phyloP scores from a whole-genome alignment of 2,113 vertebrate species.

The Cnemophilus loriae region DNA sequence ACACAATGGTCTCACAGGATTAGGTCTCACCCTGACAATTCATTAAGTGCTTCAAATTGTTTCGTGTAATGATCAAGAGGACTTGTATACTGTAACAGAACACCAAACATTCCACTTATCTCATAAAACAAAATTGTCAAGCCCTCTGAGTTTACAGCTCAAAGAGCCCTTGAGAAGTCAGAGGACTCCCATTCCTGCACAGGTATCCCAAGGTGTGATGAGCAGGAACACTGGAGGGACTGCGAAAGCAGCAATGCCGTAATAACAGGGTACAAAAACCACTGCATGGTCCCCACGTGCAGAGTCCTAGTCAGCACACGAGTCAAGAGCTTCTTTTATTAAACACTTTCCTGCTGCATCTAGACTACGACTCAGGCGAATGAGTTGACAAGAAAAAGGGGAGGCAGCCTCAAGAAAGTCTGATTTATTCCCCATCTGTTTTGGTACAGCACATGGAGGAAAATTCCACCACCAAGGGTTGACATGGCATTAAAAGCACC shows the following conservation, averaged over 20 bases:
- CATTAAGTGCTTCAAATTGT: background rate
- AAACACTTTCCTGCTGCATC: background rate
- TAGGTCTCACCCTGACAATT: background rate
- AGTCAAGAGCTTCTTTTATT: background rate
- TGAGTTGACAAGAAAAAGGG: background rate
- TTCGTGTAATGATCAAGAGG: background rate
- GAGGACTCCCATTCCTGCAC: background rate
- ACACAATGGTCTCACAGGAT: background rate
- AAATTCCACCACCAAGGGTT: background rate
- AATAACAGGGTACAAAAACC: background rate
- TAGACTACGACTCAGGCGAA: background rate
- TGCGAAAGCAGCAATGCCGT: background rate
- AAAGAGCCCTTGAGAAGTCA: background rate
- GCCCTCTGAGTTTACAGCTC: background rate
- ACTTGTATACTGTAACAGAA: background rate
- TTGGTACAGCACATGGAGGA: background rate
- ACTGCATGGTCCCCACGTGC: background rate
- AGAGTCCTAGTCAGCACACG: background rate
- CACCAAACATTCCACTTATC: background rate
- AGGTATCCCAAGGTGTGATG: background rate
- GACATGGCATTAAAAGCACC: background rate
- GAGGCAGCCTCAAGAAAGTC: background rate
- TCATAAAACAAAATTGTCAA: background rate
- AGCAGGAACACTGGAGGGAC: background rate
- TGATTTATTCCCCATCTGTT: background rate